Conservation (phyloP, 92 coral and sea anemone genomes). For the Palythoa heliodiscus region DNA sequence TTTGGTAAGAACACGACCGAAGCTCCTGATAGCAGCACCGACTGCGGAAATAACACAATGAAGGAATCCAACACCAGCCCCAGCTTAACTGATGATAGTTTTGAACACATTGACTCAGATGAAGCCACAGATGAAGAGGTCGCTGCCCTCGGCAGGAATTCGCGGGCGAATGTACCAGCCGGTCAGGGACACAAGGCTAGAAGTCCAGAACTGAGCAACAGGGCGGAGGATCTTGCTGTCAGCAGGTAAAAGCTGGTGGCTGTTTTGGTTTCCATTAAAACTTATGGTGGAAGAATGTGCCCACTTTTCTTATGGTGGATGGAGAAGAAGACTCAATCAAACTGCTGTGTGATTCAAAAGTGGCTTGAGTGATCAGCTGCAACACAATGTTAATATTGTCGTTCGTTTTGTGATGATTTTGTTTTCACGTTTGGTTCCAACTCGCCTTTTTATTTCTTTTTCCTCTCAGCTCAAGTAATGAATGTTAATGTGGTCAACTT, state of each 20-base stretch:
- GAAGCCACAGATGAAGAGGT: constrained; percentile 94
- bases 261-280: neutral
- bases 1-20: constrained; percentile 13
- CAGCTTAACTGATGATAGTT: constrained; percentile 91
- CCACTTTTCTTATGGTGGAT: neutral
- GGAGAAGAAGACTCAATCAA: neutral
- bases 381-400: neutral
- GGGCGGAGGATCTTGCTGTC: constrained; percentile 78
- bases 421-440: neutral
- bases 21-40: constrained; percentile 15
- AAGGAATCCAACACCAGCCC: constrained; percentile 40
- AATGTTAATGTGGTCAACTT: neutral
- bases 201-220: constrained; percentile 63
- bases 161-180: constrained; percentile 67
- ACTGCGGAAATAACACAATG: neutral
- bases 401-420: neutral
- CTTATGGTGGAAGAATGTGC: neutral
- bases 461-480: neutral
- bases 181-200: constrained; percentile 46
- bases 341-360: neutral
- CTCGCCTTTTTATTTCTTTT: neutral
- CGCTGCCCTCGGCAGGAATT: constrained; percentile 80
- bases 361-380: neutral
- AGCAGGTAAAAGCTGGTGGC: constrained; percentile 58
- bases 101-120: constrained; percentile 83